A percentile compares a stretch with the other conserved stretches of the same genome.
These are phyloP conservation scores for Petrocephalus schoutedeni DNA, from an alignment of 2,797 vertebrate species.

Conservation along the genomic window DNA sequence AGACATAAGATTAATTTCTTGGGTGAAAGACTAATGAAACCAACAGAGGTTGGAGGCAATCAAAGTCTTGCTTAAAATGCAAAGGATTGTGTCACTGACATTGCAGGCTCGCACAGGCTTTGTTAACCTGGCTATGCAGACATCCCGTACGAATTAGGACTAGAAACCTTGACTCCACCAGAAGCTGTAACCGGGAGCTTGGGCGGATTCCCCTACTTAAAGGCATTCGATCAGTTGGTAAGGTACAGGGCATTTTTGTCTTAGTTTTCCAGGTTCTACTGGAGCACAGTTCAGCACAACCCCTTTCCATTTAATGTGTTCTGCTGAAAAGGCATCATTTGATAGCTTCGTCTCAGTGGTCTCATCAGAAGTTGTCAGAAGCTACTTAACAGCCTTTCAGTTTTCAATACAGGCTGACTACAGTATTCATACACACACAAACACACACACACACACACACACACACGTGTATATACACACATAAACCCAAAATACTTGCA, in stretches of 20 bases:
- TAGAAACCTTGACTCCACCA: background rate
- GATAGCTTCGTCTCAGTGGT: background rate
- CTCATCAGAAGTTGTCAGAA: background rate
- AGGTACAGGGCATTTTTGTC: background rate
- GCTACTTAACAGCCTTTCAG: background rate
- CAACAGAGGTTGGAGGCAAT: background rate
- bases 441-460: background rate
- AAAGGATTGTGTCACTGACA: background rate
- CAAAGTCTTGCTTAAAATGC: slow-evolving; percentile 7
- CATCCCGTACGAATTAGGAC: background rate
- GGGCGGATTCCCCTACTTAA: background rate
- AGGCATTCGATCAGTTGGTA: background rate
- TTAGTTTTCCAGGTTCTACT: background rate
- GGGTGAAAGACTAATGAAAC: background rate
- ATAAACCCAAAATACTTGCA: background rate
- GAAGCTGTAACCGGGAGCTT: background rate
- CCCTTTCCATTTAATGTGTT: background rate
- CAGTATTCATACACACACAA: too few species aligned
- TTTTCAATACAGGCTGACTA: background rate
- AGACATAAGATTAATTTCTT: background rate
- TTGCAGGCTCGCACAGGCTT: background rate
- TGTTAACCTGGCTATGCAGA: background rate
- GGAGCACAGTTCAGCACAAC: background rate
- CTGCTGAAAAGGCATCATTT: too few species aligned
- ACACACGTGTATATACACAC: background rate